Evolutionary conservation across 2,113 vertebrate genomes (phyloP), one percentile per base, ranked within the genome.

Genomic region (Hydrochoerus hydrochaeris): DNA sequence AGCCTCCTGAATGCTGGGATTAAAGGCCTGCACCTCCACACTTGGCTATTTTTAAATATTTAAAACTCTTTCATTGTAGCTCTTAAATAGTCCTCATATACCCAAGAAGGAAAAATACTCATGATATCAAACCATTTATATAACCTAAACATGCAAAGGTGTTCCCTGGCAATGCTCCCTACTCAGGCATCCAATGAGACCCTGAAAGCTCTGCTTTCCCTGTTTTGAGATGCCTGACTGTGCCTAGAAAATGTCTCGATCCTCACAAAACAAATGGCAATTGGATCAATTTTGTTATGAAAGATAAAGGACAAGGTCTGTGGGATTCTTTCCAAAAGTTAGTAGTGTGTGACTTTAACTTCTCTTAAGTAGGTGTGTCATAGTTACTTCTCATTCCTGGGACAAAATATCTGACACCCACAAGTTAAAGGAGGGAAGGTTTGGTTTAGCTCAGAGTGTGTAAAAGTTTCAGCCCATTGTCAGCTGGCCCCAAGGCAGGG

Each of bases 91-190:
- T 32, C 14, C 32, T 71, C 86, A 1, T 24, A 7, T 9, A 14
- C 35, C 44, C 24, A 46, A 24, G 35, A 65, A 85, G 77, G 35
- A 26, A n/a, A n/a, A 6, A 32, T 11, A 24, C 24, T 63, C 3
- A 0, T 8, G 69, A 52, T 7, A 14, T 2, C 7, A 41, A 96
- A 30, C 30, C 63, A 75, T 14, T 35, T 57, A 19, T 32, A 10
- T 0, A 8, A 28, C 7, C 71, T n/a, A 9, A 85, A 22, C 11
- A 46, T 2, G 38, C 12, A 24, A 11, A 5, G 26, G 28, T 1
- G 5, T 17, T 0, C 60, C 20, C 13, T 0, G 14, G 60, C 7
- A 13, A 58, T 19, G 16, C 58, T 58, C 19, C 9, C 41, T 3
- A 6, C 20, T 88, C 41, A 13, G 49, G 32, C 5, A 12, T 2